phyloP scores from a whole-genome alignment of 2,888 invertebrate species.

The Acrobasis repandana region DNA sequence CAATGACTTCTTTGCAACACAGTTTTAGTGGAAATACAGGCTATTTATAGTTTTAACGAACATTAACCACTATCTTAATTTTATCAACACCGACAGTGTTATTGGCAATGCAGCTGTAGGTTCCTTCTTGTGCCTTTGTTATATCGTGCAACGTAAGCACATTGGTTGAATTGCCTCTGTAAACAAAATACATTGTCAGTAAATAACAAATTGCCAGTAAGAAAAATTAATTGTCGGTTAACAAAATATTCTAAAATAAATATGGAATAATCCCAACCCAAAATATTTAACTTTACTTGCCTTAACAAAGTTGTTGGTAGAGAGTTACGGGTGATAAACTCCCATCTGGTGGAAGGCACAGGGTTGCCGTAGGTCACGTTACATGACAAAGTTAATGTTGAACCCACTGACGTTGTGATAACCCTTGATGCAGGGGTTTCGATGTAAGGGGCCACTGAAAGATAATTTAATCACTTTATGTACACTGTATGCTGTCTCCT shows the following conservation, averaged over 20 bases:
- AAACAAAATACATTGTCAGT: conserved; percentile 28
- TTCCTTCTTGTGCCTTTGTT: conserved; percentile 51
- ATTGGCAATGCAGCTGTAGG: conserved; percentile 57
- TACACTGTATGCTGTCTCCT: too few species aligned
- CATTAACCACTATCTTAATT: conserved; percentile 31
- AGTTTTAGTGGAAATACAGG: background rate
- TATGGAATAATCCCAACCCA: too few species aligned
- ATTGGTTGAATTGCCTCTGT: conserved; percentile 41
- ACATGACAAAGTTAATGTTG: conserved; percentile 45
- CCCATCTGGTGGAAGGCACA: conserved; percentile 54
- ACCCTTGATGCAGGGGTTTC: conserved; percentile 40
- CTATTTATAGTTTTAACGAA: background rate
- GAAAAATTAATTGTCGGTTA: too few species aligned
- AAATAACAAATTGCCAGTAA: too few species aligned
- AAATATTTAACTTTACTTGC: conserved; percentile 33
- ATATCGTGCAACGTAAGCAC: conserved; percentile 44
- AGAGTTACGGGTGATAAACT: conserved; percentile 50
- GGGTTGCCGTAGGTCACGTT: conserved; percentile 57
- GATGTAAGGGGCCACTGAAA: conserved; percentile 64
- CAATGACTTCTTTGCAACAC: too few species aligned
- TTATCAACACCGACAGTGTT: conserved; percentile 53
- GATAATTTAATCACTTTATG: conserved; percentile 8
- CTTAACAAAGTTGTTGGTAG: conserved; percentile 38
- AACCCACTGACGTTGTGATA: conserved; percentile 40
- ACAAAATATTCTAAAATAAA: too few species aligned